Evolutionary conservation across 2,888 invertebrate species (phyloP).

Genomic region (Hypena proboscidalis): DNA sequence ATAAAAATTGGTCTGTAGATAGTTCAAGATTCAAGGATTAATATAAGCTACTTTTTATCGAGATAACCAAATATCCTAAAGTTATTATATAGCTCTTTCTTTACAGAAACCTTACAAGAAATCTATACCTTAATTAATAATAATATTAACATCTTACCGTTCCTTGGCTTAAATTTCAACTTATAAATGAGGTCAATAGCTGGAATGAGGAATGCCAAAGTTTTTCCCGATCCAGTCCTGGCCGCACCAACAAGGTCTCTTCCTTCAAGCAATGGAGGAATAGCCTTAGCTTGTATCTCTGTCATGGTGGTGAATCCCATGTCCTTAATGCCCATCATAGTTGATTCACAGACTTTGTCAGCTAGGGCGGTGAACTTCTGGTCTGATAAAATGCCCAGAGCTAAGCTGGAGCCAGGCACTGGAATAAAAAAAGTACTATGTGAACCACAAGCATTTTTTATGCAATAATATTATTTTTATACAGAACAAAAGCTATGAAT

Average conservation of each 20-base stretch:
- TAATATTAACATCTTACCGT: constrained; percentile 86
- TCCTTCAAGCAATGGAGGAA: constrained; percentile 95
- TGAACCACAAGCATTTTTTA: not conserved
- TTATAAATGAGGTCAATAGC: constrained; percentile 97
- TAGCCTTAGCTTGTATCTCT: constrained; percentile 96
- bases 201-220: constrained; percentile 97
- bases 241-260: constrained; percentile 97
- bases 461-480: no score
- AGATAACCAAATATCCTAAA: no score
- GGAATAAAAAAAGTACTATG: constrained; percentile 43
- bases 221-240: constrained; percentile 98
- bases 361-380: constrained; percentile 85
- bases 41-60: no score
- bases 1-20: no score
- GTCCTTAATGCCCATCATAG: constrained; percentile 92
- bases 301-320: constrained; percentile 99
- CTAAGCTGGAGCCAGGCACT: constrained; percentile 88
- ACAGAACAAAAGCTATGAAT: no score
- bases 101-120: no score
- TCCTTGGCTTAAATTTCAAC: constrained; percentile 95
- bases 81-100: no score
- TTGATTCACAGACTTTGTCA: constrained; percentile 91
- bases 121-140: not conserved
- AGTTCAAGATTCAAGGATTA: no score
- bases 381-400: constrained; percentile 86